phyloP scores from a whole-genome alignment of 37 sponge, comb jelly and placozoan genomes.

The Geodia barretti region DNA sequence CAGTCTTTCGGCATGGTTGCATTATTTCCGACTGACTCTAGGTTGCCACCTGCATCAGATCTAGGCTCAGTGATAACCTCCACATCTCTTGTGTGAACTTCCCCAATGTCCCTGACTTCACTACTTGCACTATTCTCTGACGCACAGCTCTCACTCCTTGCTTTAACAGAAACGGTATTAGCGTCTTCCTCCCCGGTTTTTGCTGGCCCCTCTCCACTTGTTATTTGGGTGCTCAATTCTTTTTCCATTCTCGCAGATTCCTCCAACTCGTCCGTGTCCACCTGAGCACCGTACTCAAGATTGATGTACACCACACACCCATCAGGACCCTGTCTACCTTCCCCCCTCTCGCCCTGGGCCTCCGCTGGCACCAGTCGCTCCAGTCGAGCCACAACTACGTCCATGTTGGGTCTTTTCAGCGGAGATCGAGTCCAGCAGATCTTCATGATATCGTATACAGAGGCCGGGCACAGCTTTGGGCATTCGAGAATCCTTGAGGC shows the following conservation, averaged over 20 bases:
- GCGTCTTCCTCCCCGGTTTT: background rate
- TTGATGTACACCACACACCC: conserved; percentile 4
- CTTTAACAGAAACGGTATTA: background rate
- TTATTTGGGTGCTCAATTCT: background rate
- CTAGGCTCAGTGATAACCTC: background rate
- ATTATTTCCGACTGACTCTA: background rate
- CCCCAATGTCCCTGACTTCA: background rate
- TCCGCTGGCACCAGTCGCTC: background rate
- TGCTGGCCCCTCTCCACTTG: background rate
- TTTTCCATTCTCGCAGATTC: conserved; percentile 9
- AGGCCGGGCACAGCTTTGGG: conserved; percentile 45
- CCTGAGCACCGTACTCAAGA: conserved; percentile 12
- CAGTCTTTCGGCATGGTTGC: background rate
- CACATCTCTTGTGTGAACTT: background rate
- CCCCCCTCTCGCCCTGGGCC: background rate
- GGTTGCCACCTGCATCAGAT: background rate
- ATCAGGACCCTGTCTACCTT: background rate
- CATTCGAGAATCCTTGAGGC: conserved; percentile 17
- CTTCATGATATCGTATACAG: conserved; percentile 56
- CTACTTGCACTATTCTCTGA: background rate
- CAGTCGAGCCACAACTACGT: background rate
- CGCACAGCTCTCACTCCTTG: background rate
- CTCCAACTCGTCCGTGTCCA: background rate
- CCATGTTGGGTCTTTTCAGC: conserved; percentile 10
- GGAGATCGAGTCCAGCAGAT: conserved; percentile 50